A percentile compares a stretch with the other conserved stretches of the same genome.
These are phyloP conservation scores for Eulemur rufifrons DNA, from an alignment of 2,113 vertebrate genomes.

Conservation along the genomic window DNA sequence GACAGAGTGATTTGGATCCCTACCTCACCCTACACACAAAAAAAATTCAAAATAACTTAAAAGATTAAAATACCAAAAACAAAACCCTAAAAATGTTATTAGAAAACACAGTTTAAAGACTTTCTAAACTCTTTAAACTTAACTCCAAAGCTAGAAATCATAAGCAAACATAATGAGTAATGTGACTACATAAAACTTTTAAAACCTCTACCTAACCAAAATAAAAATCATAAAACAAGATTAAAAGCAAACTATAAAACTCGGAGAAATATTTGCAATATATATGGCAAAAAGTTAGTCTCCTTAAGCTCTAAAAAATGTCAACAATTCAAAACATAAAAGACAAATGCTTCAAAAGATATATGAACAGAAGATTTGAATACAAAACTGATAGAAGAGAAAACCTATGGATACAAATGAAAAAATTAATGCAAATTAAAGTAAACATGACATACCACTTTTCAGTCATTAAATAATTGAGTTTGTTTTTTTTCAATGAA, in stretches of 20 bases:
- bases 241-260: conserved; percentile 10
- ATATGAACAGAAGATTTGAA: background rate
- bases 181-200: background rate
- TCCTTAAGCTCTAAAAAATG: background rate
- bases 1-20: too few relatives aligned
- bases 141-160: background rate
- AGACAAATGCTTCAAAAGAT: background rate
- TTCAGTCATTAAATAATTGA: background rate
- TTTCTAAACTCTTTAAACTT: background rate
- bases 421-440: background rate
- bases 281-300: background rate
- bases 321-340: background rate
- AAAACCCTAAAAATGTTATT: background rate
- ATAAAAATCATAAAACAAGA: background rate
- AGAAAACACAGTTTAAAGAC: background rate
- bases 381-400: background rate
- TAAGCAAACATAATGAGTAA: background rate
- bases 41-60: background rate
- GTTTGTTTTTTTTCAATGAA: background rate
- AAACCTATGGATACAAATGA: background rate
- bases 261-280: background rate
- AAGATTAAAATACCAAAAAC: background rate
- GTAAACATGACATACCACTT: background rate
- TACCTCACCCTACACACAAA: background rate
- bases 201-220: background rate